Evolutionary conservation across 2,888 invertebrate species (phyloP).

Genomic region (Lasioglossum villosulum): DNA sequence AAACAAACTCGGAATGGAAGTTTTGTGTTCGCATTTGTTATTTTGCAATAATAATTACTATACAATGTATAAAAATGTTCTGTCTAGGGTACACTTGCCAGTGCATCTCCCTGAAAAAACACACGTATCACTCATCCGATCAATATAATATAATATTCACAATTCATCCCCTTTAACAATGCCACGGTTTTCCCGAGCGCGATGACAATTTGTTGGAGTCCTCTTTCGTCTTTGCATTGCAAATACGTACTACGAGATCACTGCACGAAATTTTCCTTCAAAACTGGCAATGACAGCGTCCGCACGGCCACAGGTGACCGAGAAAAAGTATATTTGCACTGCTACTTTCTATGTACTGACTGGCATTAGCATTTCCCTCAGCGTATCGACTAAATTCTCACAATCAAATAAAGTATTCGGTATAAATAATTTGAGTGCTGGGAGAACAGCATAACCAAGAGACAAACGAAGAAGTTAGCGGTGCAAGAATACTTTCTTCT

Average conservation of each 20-base stretch:
- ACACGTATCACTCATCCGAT: constrained; percentile 50
- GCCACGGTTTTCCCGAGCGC: constrained; percentile 25
- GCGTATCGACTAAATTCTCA: not conserved
- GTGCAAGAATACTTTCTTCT: not conserved
- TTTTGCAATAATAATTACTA: constrained; percentile 52
- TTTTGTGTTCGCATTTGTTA: constrained; percentile 62
- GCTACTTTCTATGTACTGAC: not conserved
- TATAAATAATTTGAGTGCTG: not conserved
- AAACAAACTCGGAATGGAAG: constrained; percentile 66
- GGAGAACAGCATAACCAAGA: not conserved
- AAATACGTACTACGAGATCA: constrained; percentile 61
- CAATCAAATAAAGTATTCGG: not conserved
- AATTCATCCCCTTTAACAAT: constrained; percentile 24
- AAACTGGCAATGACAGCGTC: constrained; percentile 43
- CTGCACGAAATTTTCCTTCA: constrained; percentile 49
- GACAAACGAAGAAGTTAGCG: not conserved
- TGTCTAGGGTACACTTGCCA: constrained; percentile 28
- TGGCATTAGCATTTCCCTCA: not conserved
- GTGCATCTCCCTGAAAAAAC: constrained; percentile 30
- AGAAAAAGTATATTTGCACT: constrained; percentile 1
- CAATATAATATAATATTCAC: constrained; percentile 40
- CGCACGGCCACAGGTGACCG: not conserved
- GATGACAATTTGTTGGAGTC: constrained; percentile 51
- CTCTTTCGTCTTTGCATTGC: constrained; percentile 34
- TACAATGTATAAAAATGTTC: constrained; percentile 58